Evolutionary conservation across 2,797 vertebrate genomes (phyloP).

Genomic region (Limnodromus scolopaceus): DNA sequence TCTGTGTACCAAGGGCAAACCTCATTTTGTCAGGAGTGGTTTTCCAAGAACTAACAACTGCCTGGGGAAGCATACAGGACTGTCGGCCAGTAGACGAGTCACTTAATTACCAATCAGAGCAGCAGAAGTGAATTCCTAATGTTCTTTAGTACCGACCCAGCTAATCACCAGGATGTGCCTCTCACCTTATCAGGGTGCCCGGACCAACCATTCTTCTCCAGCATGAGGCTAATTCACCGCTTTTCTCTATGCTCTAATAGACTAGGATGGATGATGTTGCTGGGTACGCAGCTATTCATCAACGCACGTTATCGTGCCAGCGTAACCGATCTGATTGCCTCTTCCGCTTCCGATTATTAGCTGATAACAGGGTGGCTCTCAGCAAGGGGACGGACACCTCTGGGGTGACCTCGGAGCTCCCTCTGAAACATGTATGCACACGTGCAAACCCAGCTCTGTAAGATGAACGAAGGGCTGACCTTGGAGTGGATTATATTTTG

Average conservation of each 20-base stretch:
- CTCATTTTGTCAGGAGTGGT: slow-evolving; percentile 90
- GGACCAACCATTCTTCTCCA: not conserved
- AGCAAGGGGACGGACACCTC: not conserved
- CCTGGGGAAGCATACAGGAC: slow-evolving; percentile 83
- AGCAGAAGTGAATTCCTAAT: slow-evolving; percentile 81
- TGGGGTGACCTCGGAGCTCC: not conserved
- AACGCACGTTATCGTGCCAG: rapidly evolving
- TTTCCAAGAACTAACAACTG: slow-evolving; percentile 88
- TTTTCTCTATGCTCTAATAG: not conserved
- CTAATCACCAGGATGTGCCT: slow-evolving; percentile 17
- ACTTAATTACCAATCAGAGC: slow-evolving; percentile 90
- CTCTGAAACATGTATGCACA: not conserved
- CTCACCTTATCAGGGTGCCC: slow-evolving; percentile 33
- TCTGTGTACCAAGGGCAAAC: slow-evolving; percentile 89
- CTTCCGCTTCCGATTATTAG: not conserved
- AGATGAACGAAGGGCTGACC: not conserved
- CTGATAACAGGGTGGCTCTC: slow-evolving; percentile 18
- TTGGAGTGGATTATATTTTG: slow-evolving; percentile 20
- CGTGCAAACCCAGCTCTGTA: not conserved
- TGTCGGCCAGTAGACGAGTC: slow-evolving; percentile 90
- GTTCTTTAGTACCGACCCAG: slow-evolving; percentile 65
- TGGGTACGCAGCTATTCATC: slow-evolving; percentile 48
- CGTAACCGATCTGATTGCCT: not conserved
- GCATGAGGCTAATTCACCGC: not conserved
- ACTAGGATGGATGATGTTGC: slow-evolving; percentile 54